These are phyloP conservation scores for Rhinophrynus dorsalis DNA, from an alignment of 2,797 vertebrate genomes.

Conservation along the genomic window DNA sequence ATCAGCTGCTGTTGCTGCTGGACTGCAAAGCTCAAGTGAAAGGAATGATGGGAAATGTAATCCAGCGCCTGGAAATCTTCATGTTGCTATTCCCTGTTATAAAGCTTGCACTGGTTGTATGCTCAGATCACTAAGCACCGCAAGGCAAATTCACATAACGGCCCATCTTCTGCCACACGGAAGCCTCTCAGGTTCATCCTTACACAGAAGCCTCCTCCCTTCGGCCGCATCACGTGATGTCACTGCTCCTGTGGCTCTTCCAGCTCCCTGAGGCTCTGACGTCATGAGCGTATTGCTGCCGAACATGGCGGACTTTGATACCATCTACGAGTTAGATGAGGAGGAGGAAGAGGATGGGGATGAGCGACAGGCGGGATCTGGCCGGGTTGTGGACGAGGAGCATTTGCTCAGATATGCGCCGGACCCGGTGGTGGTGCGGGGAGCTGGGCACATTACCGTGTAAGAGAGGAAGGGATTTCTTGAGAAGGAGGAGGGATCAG, in stretches of 20 bases:
- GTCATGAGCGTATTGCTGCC: slow-evolving; percentile 92
- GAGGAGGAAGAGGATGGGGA: slow-evolving; percentile 78
- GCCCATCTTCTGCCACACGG: too few relatives aligned
- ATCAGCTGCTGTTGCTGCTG: too few relatives aligned
- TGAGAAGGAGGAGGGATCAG: slow-evolving; percentile 17
- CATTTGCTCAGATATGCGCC: slow-evolving; percentile 83
- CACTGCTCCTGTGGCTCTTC: too few relatives aligned
- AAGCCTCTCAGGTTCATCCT: too few relatives aligned
- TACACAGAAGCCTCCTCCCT: neutral
- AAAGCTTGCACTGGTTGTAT: too few relatives aligned
- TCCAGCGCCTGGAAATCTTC: too few relatives aligned
- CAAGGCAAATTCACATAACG: too few relatives aligned
- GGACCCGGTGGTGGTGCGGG: slow-evolving; percentile 91
- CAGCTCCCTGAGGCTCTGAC: slow-evolving; percentile 59
- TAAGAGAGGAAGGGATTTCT: slow-evolving; percentile 78
- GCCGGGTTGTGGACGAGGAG: slow-evolving; percentile 84
- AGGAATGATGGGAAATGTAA: too few relatives aligned
- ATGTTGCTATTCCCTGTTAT: too few relatives aligned
- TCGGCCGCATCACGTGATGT: neutral
- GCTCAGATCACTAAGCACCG: too few relatives aligned
- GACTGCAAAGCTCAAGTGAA: too few relatives aligned
- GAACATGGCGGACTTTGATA: slow-evolving; percentile 99
- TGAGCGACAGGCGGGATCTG: slow-evolving; percentile 43
- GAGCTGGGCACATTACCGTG: slow-evolving; percentile 97
- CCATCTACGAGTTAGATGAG: slow-evolving; percentile 95